phyloP scores from a whole-genome alignment of 1,140 invertebrate species.

The Neodiprion pinetum region DNA sequence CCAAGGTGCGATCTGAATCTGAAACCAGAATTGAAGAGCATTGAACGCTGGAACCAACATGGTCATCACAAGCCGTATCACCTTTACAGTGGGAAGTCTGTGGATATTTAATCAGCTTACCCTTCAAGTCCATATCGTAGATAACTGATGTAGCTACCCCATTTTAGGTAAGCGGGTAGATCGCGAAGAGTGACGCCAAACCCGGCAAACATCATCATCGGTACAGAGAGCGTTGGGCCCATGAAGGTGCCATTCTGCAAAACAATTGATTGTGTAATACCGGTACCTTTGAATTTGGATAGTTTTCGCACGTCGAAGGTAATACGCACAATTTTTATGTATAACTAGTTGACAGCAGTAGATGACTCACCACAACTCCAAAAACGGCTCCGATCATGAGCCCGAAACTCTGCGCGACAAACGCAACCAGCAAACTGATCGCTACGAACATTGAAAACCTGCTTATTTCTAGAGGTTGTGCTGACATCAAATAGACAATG shows the following conservation, averaged over 20 bases:
- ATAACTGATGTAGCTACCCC: conserved; percentile 89
- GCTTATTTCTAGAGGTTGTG: conserved; percentile 77
- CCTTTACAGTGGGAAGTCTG: too few relatives aligned
- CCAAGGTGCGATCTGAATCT: too few relatives aligned
- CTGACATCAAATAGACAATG: conserved; percentile 88
- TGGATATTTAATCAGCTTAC: conserved; percentile 29
- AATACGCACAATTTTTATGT: background rate
- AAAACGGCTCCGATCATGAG: conserved; percentile 87
- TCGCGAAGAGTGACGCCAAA: conserved; percentile 81
- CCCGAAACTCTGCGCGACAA: conserved; percentile 89
- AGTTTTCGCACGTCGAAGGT: conserved; percentile 33
- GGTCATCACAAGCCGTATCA: too few relatives aligned
- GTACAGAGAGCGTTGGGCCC: conserved; percentile 78
- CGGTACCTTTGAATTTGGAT: background rate
- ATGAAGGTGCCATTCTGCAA: conserved; percentile 82
- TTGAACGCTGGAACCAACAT: too few relatives aligned
- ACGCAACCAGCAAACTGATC: conserved; percentile 80
- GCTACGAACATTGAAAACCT: conserved; percentile 85
- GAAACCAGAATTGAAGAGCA: too few relatives aligned
- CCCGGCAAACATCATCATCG: conserved; percentile 89
- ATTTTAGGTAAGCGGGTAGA: conserved; percentile 81
- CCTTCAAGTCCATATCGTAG: conserved; percentile 90
- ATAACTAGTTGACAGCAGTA: conserved; percentile 14
- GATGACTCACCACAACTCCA: conserved; percentile 76
- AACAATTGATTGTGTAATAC: conserved; percentile 14